Evolutionary conservation across 2,797 vertebrate species (phyloP), one percentile per base, ranked within the genome.

Genomic region (Florisuga fusca): DNA sequence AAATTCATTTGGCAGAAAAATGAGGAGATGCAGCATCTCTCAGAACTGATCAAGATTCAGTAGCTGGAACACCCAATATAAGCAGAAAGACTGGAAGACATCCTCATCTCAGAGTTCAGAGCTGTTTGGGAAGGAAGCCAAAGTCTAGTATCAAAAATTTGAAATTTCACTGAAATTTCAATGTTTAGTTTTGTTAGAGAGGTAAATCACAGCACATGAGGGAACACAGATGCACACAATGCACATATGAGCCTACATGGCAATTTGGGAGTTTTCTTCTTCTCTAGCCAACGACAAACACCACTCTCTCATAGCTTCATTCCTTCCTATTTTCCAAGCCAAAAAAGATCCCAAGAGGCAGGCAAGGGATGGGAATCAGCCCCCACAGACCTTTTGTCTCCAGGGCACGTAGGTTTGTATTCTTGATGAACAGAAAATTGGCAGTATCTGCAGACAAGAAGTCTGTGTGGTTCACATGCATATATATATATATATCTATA

Each of bases 181-280:
- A 15, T 9, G 27, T 13, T 94, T 72, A 6, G 55, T 75, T 94
- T 72, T 46, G 20, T 41, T 78, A 16, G 22, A 7, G 3, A 11
- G 25, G 14, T 13, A 93, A 81, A 59, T 26, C 5, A 15, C 31
- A 93, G 77, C 15, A 55, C 21, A 29, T 6, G 34, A 36, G 57
- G 41, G 33, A 83, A 21, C 12, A 43, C 2, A 15, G 14, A 83
- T 33, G 83, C 68, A 77, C 33, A 58, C 20, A 7, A 20, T 8
- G 8, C 0, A 0, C 4, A 3, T 12, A 12, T 46, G 20, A 63
- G 33, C 53, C 41, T 50, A 9, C 6, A 7, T 0, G 9, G 25
- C 29, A 38, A 51, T 29, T 33, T 55, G 21, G 3, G 8, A 85
- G 29, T 33, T 6, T 59, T 29, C 31, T 63, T 74, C 12, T 64